Base-by-base conservation (phyloP, 1,140 invertebrate genomes). In the Drosophila suzukii region DNA sequence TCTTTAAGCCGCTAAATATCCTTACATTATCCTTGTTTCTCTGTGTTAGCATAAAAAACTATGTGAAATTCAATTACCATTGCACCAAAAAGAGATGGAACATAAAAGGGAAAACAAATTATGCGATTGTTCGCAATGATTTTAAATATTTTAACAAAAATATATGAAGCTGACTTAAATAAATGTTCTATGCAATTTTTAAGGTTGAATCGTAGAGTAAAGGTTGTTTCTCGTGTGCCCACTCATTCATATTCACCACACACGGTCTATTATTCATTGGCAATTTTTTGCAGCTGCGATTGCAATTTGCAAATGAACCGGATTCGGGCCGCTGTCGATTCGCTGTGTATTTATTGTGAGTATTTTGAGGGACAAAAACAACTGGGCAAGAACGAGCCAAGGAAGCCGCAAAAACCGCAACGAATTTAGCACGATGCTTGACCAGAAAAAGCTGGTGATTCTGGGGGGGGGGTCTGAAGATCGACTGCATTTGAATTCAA, bases 391-490 rank as follows among this genome's bases (percentile, higher is more conserved):
- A 85, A 67, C 66, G 70, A 50, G 72, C 68, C 81, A 81, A 81
- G 82, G 50, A 82, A 82, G 53, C 83, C 79, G 30, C 75, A 88
- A 77, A 88, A 88, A 79, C 83, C 83, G 53, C 83, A 86, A 66
- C 83, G 60, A 86, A 86, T 86, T 86, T 88, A 88, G 83, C 83
- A 83, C 79, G 76, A 79, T 50, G 84, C 83, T 83, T 83, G 83
- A 79, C 84, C 75, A 77, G 50, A 77, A 82, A 75, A 58, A 75
- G 54, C 43, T 44, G 41, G 17, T 39, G 34, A 54, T 20, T 20
- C 17, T 47, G 50, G n/a, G 1, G 17, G 5, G 20, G 13, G 6
- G 43, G 20, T 32, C 41, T 41, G 3, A 27, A 68, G 46, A 73
- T 78, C 56, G 65, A 49, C 49, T 88, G 83, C 83, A 86, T 75